Percentiles rank a stretch among this genome's conserved stretches.
phyloP scores from a whole-genome alignment of 1,140 invertebrate genomes.

The Marisa cornuarietis region DNA sequence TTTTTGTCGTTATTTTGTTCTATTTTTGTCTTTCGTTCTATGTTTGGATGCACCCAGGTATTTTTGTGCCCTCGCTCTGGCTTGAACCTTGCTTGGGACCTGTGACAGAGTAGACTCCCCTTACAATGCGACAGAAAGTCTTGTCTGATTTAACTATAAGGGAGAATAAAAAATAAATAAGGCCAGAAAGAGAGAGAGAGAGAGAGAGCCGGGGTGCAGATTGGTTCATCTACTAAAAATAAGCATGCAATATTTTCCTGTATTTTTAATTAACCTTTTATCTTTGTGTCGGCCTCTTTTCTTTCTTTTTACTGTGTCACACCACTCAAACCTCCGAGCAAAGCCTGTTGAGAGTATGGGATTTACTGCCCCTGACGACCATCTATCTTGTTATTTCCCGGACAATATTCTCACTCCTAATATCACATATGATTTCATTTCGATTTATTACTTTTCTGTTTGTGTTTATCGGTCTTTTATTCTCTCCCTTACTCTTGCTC shows the following conservation, averaged over 20 bases:
- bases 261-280: too few species aligned
- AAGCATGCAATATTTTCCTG: not conserved
- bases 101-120: not conserved
- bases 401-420: too few species aligned
- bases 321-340: not conserved
- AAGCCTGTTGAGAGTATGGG: not conserved
- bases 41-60: not conserved
- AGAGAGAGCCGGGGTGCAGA: too few species aligned
- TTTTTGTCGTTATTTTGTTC: not conserved
- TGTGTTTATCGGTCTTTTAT: not conserved
- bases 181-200: too few species aligned
- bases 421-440: not conserved
- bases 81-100: not conserved
- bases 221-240: not conserved
- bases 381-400: not conserved
- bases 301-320: not conserved
- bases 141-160: too few species aligned
- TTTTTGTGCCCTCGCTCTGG: not conserved
- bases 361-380: not conserved
- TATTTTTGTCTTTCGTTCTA: not conserved
- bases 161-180: too few species aligned
- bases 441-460: not conserved
- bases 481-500: not conserved
- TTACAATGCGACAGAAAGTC: too few species aligned
- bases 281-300: conserved; percentile 14